Evolutionary conservation across 2,888 invertebrate species (phyloP).

Genomic region (Hydrotaea diabolus): DNA sequence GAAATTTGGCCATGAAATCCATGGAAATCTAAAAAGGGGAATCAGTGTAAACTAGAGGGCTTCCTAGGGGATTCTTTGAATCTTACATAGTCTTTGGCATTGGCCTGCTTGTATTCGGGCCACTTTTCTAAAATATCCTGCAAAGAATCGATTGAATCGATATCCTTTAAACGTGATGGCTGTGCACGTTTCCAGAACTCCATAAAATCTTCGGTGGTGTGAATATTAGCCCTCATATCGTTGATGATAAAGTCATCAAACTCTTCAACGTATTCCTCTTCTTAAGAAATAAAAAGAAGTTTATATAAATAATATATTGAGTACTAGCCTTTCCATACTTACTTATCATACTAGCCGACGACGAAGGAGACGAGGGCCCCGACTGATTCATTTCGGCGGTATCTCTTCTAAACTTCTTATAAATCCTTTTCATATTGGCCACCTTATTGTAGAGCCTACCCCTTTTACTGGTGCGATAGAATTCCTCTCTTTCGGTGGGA

Average conservation of each 20-base stretch:
- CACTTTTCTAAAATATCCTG: constrained; percentile 57
- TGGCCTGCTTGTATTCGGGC: constrained; percentile 61
- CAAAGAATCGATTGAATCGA: constrained; percentile 56
- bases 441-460: constrained; percentile 63
- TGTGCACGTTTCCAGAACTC: constrained; percentile 56
- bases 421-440: constrained; percentile 58
- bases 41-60: constrained; percentile 22
- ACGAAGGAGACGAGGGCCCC: constrained; percentile 34
- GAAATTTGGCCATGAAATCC: constrained; percentile 58
- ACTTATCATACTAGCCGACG: constrained; percentile 51
- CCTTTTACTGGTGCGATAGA: constrained; percentile 59
- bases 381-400: not conserved
- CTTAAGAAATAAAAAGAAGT: constrained; percentile 22
- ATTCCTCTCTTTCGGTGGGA: constrained; percentile 58
- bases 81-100: constrained; percentile 57
- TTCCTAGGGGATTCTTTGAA: too few species aligned
- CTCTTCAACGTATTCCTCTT: constrained; percentile 46
- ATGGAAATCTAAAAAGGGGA: constrained; percentile 40
- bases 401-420: constrained; percentile 50
- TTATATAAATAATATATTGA: too few species aligned
- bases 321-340: constrained; percentile 16
- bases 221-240: constrained; percentile 35
- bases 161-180: constrained; percentile 49
- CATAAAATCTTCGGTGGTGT: constrained; percentile 43
- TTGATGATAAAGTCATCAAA: constrained; percentile 46